Conservation (phyloP, 2,113 vertebrate species). For the Aegithalos caudatus region DNA sequence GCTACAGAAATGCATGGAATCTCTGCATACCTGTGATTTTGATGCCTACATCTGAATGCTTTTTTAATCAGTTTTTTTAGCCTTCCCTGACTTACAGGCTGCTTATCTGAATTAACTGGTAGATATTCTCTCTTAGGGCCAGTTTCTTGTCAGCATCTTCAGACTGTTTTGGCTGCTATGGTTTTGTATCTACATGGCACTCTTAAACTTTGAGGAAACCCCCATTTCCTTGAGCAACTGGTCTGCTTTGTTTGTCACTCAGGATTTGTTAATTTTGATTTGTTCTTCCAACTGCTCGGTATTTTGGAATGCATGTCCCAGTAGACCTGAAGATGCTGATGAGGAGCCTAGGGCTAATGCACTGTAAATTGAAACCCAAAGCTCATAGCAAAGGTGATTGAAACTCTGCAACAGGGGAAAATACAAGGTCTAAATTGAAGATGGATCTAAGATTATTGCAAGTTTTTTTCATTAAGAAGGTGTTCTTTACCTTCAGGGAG, state of each 20-base stretch:
- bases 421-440: conserved; percentile 33
- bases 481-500: conserved; percentile 39
- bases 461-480: conserved; percentile 21
- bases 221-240: neutral
- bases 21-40: neutral
- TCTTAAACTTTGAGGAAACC: neutral
- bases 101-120: neutral
- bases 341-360: conserved; percentile 21
- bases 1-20: neutral
- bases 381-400: conserved; percentile 21
- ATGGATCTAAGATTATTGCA: conserved; percentile 41
- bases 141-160: neutral
- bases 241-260: neutral
- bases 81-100: neutral
- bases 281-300: neutral
- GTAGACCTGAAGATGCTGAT: conserved; percentile 13
- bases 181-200: neutral
- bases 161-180: neutral
- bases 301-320: neutral
- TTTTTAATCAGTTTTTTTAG: neutral
- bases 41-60: neutral
- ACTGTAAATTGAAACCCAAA: conserved; percentile 12
- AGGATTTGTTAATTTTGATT: neutral
- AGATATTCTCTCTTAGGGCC: neutral
- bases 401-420: neutral